A percentile compares a stretch with the other conserved stretches of the same genome.
Conservation (phyloP, 2,113 vertebrate species). For the Rhinoptilus africanus region DNA sequence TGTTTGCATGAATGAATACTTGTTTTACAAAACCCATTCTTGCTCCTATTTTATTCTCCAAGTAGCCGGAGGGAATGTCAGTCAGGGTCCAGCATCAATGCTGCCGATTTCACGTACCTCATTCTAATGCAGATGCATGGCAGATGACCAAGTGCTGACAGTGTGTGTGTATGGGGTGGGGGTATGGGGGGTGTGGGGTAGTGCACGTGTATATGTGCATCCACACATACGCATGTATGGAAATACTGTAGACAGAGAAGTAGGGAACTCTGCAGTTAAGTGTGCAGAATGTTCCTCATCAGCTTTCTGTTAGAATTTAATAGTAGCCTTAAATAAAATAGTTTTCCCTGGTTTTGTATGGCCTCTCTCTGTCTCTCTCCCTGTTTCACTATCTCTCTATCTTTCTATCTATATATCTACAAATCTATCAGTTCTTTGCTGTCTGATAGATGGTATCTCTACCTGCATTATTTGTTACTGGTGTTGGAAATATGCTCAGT, state of each 20-base stretch:
- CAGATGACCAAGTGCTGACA: neutral
- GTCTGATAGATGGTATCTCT: neutral
- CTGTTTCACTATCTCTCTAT: neutral
- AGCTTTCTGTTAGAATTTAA: neutral
- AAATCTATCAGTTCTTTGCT: neutral
- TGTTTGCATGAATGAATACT: conserved; percentile 26
- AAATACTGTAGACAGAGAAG: neutral
- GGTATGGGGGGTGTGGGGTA: too few species aligned
- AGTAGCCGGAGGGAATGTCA: neutral
- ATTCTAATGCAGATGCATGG: neutral
- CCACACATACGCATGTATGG: neutral
- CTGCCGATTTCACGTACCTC: neutral
- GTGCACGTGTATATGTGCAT: neutral
- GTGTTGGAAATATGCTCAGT: neutral
- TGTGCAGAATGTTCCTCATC: neutral
- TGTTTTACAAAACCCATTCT: conserved; percentile 5
- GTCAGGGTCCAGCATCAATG: neutral
- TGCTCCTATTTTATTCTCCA: neutral
- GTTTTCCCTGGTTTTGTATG: neutral
- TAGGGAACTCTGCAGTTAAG: neutral
- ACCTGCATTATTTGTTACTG: neutral
- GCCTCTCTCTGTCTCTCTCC: neutral
- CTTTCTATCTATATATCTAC: neutral
- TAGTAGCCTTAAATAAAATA: neutral
- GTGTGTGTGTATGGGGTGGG: too few species aligned